Percentiles rank a stretch among this genome's conserved stretches.
These are phyloP conservation scores for Chironex yamaguchii DNA, from an alignment of 30 jellyfish, hydroid and myxozoan species.

Conservation along the genomic window DNA sequence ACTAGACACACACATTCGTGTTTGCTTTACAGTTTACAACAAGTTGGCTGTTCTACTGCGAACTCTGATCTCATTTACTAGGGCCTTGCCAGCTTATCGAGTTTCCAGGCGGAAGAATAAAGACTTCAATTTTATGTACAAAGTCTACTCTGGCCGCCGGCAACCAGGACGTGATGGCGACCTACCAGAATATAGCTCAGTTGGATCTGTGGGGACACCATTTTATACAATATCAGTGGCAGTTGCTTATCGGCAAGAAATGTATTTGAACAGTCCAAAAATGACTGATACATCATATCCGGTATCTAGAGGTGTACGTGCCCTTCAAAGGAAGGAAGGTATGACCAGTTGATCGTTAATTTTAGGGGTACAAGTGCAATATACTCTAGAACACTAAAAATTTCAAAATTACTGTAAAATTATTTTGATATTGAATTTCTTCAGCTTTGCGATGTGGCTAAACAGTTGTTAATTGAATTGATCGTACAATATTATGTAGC, in stretches of 20 bases:
- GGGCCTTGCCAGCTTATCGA: constrained; percentile 87
- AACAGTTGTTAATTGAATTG: no score
- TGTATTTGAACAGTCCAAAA: constrained; percentile 44
- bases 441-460: no score
- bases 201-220: constrained; percentile 86
- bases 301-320: no score
- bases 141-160: constrained; percentile 53
- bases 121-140: constrained; percentile 79
- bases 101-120: constrained; percentile 74
- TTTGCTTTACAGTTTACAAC: constrained; percentile 81
- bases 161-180: constrained; percentile 12
- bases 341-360: no score
- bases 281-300: no score
- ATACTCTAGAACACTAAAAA: no score
- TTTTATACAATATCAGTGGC: constrained; percentile 61
- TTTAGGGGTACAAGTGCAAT: no score
- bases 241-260: constrained; percentile 60
- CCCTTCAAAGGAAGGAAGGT: no score
- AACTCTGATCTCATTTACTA: constrained; percentile 75
- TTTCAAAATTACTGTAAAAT: no score
- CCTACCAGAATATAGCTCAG: constrained; percentile 40
- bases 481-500: no score
- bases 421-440: no score
- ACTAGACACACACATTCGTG: constrained; percentile 51
- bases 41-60: constrained; percentile 79